Conservation (phyloP, 2,797 vertebrate species). For the Coregonus sp. region DNA sequence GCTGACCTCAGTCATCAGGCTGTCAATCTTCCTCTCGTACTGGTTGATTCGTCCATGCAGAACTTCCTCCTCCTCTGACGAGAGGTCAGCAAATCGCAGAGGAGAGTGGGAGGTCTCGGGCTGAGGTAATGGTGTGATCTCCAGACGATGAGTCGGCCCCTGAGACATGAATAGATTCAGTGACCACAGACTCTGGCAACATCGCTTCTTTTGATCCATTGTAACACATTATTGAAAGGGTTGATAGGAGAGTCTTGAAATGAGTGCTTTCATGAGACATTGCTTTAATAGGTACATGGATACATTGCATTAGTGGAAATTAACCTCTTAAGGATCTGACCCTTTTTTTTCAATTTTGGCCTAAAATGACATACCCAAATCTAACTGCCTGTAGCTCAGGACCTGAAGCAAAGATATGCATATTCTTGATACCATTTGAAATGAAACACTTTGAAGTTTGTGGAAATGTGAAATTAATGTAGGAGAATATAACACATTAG, state of each 20-base stretch:
- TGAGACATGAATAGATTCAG: slow-evolving; percentile 42
- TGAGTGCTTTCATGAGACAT: not conserved
- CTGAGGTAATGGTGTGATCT: slow-evolving; percentile 73
- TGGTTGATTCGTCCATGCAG: slow-evolving; percentile 79
- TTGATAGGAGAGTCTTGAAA: too few relatives aligned
- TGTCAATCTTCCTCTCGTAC: slow-evolving; percentile 88
- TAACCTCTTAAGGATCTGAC: too few relatives aligned
- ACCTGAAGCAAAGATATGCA: too few relatives aligned
- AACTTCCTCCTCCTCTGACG: slow-evolving; percentile 82
- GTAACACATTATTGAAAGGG: too few relatives aligned
- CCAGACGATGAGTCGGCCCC: slow-evolving; percentile 80
- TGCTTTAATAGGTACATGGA: not conserved
- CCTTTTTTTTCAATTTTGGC: too few relatives aligned
- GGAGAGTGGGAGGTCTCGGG: slow-evolving; percentile 75
- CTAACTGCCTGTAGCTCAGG: too few relatives aligned
- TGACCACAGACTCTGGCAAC: not conserved
- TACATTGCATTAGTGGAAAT: not conserved
- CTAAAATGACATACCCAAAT: too few relatives aligned
- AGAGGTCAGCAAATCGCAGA: slow-evolving; percentile 83
- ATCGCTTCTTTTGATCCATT: not conserved
- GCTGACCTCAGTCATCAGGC: slow-evolving; percentile 83
- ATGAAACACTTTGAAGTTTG: too few relatives aligned
- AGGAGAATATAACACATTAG: too few relatives aligned
- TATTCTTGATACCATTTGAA: too few relatives aligned
- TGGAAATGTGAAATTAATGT: too few relatives aligned